A percentile compares a stretch with the other conserved stretches of the same genome.
These are phyloP conservation scores for Maconellicoccus hirsutus DNA, from an alignment of 1,140 invertebrate genomes.

Conservation along the genomic window DNA sequence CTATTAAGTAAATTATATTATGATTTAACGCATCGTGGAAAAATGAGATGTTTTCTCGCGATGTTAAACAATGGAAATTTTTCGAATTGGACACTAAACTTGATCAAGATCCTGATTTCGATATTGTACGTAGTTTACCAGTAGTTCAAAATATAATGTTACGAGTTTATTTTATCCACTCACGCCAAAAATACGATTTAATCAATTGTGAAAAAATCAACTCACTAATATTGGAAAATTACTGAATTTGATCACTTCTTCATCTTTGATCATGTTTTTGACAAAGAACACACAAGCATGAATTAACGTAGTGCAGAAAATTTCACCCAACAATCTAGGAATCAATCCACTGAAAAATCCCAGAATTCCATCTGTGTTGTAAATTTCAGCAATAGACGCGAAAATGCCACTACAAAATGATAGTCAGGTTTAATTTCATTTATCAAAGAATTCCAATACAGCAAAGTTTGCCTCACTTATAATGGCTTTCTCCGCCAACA, in stretches of 20 bases:
- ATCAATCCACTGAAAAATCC: constrained; percentile 76
- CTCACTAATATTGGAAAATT: constrained; percentile 43
- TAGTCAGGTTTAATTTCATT: too few relatives aligned
- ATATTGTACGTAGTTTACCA: too few relatives aligned
- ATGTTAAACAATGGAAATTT: too few relatives aligned
- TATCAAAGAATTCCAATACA: constrained; percentile 7
- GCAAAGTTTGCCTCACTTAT: constrained; percentile 56
- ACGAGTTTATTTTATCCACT: not conserved
- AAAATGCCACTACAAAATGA: constrained; percentile 47
- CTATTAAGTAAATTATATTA: too few relatives aligned
- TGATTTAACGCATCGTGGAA: too few relatives aligned
- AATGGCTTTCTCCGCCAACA: constrained; percentile 71
- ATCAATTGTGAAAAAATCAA: constrained; percentile 16
- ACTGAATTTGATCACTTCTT: constrained; percentile 51
- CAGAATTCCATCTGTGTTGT: constrained; percentile 61
- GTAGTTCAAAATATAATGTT: not conserved
- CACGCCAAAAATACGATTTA: too few relatives aligned
- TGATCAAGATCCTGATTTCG: too few relatives aligned
- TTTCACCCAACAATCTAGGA: constrained; percentile 67
- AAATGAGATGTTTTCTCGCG: too few relatives aligned
- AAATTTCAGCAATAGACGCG: constrained; percentile 62
- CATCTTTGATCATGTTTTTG: constrained; percentile 50
- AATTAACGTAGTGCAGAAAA: constrained; percentile 50
- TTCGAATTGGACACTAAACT: too few relatives aligned
- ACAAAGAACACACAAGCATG: not conserved